Evolutionary conservation across 2,797 vertebrate genomes (phyloP).

Genomic region (Rhynchonycteris naso): DNA sequence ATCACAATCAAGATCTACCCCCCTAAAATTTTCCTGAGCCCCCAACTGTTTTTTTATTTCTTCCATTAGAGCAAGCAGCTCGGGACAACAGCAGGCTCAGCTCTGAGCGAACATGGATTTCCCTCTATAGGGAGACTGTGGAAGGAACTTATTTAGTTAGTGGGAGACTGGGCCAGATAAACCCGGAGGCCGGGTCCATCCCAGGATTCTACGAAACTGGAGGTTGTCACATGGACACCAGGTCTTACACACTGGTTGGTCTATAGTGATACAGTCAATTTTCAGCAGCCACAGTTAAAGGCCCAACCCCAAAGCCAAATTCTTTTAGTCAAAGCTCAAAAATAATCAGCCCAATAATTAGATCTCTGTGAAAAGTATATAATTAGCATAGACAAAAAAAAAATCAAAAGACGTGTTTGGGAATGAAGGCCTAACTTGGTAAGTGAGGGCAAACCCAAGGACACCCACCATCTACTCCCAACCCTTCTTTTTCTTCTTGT

Average conservation of each 20-base stretch:
- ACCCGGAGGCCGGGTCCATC: neutral
- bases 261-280: neutral
- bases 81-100: neutral
- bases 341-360: neutral
- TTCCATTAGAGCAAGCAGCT: neutral
- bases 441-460: neutral
- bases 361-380: neutral
- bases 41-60: neutral
- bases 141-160: neutral
- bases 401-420: neutral
- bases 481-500: neutral
- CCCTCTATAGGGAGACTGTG: neutral
- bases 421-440: constrained; percentile 26
- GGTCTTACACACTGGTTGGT: neutral
- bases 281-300: neutral
- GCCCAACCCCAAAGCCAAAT: neutral
- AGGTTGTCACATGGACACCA: neutral
- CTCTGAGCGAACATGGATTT: neutral
- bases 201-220: neutral
- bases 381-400: neutral
- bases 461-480: neutral
- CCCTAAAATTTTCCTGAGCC: neutral
- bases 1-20: neutral
- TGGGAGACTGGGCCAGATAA: neutral
- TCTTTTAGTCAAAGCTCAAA: constrained; percentile 7